Conservation (phyloP, 2,888 invertebrate species). For the Dascillus cervinus region DNA sequence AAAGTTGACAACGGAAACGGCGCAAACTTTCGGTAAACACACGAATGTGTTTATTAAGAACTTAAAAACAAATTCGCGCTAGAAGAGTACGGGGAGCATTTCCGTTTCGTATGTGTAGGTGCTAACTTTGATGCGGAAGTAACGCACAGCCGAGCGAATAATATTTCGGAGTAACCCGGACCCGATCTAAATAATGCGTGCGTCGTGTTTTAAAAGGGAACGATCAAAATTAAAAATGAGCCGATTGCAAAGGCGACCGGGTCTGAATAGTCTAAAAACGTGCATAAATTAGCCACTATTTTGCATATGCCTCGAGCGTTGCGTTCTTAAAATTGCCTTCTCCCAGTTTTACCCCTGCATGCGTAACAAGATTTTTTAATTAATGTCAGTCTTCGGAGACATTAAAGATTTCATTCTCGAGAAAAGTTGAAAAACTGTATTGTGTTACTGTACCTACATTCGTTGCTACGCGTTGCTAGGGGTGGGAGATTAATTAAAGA, state of each 20-base stretch:
- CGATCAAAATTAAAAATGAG: constrained; percentile 3
- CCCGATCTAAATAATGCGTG: constrained; percentile 6
- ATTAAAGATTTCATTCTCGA: constrained; percentile 32
- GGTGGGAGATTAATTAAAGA: constrained; percentile 44
- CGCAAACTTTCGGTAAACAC: too few relatives aligned
- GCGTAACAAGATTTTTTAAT: constrained; percentile 44
- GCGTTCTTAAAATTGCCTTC: constrained; percentile 33
- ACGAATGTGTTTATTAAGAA: too few relatives aligned
- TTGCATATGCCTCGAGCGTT: constrained; percentile 32
- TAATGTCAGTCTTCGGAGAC: constrained; percentile 41
- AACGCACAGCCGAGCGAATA: constrained; percentile 9
- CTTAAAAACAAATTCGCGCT: too few relatives aligned
- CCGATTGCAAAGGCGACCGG: constrained; percentile 16
- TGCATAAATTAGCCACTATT: constrained; percentile 32
- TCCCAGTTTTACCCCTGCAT: constrained; percentile 28
- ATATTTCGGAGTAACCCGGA: constrained; percentile 10
- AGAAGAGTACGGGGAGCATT: too few relatives aligned
- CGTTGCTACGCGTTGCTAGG: constrained; percentile 41
- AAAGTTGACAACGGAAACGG: constrained; percentile 10
- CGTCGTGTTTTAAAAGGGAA: constrained; percentile 3
- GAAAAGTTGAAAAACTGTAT: constrained; percentile 42
- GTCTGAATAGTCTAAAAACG: constrained; percentile 22
- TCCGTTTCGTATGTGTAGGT: too few relatives aligned
- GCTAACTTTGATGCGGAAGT: too few relatives aligned
- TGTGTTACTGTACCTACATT: constrained; percentile 41